phyloP scores from a whole-genome alignment of 2,888 invertebrate species.

The Caenorhabditis drosophilae region DNA sequence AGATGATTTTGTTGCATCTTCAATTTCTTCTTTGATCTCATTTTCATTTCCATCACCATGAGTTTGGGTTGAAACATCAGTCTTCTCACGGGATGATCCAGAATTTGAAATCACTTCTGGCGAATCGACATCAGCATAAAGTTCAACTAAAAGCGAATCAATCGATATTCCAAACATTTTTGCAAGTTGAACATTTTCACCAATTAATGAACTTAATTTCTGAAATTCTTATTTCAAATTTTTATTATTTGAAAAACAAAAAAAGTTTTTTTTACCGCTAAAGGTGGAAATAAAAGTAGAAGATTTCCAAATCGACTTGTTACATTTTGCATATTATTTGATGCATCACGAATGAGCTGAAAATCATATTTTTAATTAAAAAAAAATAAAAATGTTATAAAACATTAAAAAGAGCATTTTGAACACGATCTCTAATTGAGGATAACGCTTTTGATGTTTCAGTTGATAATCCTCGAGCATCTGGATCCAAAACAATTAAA shows the following conservation, averaged over 20 bases:
- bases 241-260: constrained; percentile 2
- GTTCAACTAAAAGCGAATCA: constrained; percentile 61
- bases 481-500: constrained; percentile 61
- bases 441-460: constrained; percentile 42
- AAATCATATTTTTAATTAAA: neutral
- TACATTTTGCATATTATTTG: constrained; percentile 45
- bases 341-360: constrained; percentile 56
- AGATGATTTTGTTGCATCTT: constrained; percentile 10
- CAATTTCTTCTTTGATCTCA: constrained; percentile 13
- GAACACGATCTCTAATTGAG: constrained; percentile 56
- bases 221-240: constrained; percentile 18
- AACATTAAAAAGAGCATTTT: constrained; percentile 59
- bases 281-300: constrained; percentile 61
- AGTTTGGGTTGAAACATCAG: constrained; percentile 32
- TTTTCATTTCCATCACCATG: neutral
- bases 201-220: constrained; percentile 61
- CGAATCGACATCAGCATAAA: constrained; percentile 51
- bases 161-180: constrained; percentile 64
- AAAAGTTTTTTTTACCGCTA: constrained; percentile 59
- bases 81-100: constrained; percentile 10
- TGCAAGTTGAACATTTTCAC: constrained; percentile 65
- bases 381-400: constrained; percentile 8
- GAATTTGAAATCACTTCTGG: constrained; percentile 36
- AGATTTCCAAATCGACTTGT: constrained; percentile 64
- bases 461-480: constrained; percentile 38